phyloP scores from a whole-genome alignment of 2,888 invertebrate genomes.

The Buathra laborator region DNA sequence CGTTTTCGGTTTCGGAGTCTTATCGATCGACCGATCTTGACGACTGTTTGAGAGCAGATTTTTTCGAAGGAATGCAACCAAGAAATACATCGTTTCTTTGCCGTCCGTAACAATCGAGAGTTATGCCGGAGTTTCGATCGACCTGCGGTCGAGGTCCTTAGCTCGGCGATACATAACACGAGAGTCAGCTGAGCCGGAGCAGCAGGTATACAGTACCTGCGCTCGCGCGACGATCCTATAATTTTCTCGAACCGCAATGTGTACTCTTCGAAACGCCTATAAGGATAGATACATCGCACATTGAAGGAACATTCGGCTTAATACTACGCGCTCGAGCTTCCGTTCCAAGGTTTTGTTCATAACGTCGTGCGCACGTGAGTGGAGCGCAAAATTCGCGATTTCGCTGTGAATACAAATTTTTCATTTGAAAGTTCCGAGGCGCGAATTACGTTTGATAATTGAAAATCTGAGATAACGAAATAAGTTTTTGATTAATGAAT shows the following conservation, averaged over 20 bases:
- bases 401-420: slow-evolving; percentile 76
- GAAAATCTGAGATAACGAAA: background rate
- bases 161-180: background rate
- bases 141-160: background rate
- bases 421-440: background rate
- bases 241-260: slow-evolving; percentile 1
- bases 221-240: background rate
- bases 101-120: background rate
- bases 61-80: background rate
- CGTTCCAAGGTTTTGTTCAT: slow-evolving; percentile 72
- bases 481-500: background rate
- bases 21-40: background rate
- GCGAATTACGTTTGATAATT: background rate
- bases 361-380: slow-evolving; percentile 66
- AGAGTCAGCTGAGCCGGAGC: background rate
- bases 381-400: slow-evolving; percentile 68
- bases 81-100: background rate
- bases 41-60: background rate
- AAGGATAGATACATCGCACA: background rate
- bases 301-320: background rate
- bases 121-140: background rate
- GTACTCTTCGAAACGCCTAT: background rate
- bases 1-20: background rate
- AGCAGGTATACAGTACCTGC: background rate
- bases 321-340: background rate